These are phyloP conservation scores for Acleris holmiana DNA, from an alignment of 2,888 invertebrate species.

Conservation along the genomic window DNA sequence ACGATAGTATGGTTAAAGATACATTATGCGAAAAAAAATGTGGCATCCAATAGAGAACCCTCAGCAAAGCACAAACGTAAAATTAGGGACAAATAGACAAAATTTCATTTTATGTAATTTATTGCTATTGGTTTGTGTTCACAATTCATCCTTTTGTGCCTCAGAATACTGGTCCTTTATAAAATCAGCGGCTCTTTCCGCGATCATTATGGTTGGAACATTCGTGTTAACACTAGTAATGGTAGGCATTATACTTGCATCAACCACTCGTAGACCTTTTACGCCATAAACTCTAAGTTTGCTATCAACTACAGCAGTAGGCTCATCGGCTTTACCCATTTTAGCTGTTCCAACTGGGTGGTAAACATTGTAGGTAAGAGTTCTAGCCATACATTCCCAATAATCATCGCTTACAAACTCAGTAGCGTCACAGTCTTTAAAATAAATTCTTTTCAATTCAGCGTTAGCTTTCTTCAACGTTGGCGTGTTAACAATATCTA, in stretches of 20 bases:
- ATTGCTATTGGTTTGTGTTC: slow-evolving; percentile 28
- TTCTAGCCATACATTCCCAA: slow-evolving; percentile 76
- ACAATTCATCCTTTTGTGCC: slow-evolving; percentile 61
- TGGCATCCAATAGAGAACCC: too few species aligned
- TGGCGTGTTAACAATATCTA: slow-evolving; percentile 64
- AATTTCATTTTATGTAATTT: too few species aligned
- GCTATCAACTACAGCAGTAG: slow-evolving; percentile 63
- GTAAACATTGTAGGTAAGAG: slow-evolving; percentile 72
- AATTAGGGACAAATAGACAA: too few species aligned
- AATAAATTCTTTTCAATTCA: slow-evolving; percentile 64
- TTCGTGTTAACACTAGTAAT: slow-evolving; percentile 75
- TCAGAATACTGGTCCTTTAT: slow-evolving; percentile 62
- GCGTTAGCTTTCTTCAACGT: slow-evolving; percentile 61
- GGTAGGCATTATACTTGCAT: slow-evolving; percentile 76
- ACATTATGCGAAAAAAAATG: too few species aligned
- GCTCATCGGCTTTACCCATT: slow-evolving; percentile 65
- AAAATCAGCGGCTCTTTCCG: slow-evolving; percentile 73
- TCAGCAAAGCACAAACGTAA: too few species aligned
- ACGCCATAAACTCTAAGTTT: slow-evolving; percentile 62
- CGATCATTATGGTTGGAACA: slow-evolving; percentile 76
- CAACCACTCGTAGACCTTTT: slow-evolving; percentile 64
- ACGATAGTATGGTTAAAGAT: too few species aligned
- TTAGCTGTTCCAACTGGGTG: slow-evolving; percentile 76
- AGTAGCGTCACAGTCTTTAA: slow-evolving; percentile 61
- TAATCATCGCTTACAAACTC: slow-evolving; percentile 64